Evolutionary conservation across 2,113 vertebrate species (phyloP), one percentile per base, ranked within the genome.

Genomic region (Campylomormyrus numenius): DNA sequence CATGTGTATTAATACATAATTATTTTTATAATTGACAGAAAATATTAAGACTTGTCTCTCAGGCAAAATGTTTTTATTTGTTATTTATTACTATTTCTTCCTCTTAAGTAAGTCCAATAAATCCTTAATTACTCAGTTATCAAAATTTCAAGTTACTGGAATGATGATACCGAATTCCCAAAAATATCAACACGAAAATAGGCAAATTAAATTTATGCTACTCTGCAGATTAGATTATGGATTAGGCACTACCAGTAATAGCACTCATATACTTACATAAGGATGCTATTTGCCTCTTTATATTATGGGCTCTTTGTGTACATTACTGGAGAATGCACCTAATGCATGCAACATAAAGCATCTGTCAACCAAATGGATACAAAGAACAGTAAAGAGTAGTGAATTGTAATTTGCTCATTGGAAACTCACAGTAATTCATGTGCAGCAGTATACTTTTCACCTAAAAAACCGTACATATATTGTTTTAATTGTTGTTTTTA

Each of bases 181-280:
- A 80, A 80, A 80, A 80, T 80, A 80, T 42, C 31, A 80, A 80
- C 74, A 80, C 17, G 15, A 80, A 80, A 80, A 42, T 19, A 80
- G 35, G 15, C 74, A 42, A 80, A 80, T 80, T 80, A 39, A 80
- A 80, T 80, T 80, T 80, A 80, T 80, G 74, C 74, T 42, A 80
- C 74, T 19, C 35, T 42, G 74, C 74, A 80, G 74, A 80, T 80
- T 80, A 80, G 74, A 80, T 80, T 80, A 80, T 80, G 74, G 74
- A 80, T 42, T 80, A 80, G 74, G 74, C 74, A 80, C 74, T 80
- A 80, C 74, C 74, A 80, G 74, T 80, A 80, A 80, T 80, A 80
- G 74, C 74, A 80, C 74, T 80, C 74, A 80, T 80, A 80, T 80
- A 21, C 74, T 80, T 35, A 42, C 74, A 35, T 80, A 80, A 80